phyloP scores from a whole-genome alignment of 2,888 invertebrate species.

The Papilio gigon region DNA sequence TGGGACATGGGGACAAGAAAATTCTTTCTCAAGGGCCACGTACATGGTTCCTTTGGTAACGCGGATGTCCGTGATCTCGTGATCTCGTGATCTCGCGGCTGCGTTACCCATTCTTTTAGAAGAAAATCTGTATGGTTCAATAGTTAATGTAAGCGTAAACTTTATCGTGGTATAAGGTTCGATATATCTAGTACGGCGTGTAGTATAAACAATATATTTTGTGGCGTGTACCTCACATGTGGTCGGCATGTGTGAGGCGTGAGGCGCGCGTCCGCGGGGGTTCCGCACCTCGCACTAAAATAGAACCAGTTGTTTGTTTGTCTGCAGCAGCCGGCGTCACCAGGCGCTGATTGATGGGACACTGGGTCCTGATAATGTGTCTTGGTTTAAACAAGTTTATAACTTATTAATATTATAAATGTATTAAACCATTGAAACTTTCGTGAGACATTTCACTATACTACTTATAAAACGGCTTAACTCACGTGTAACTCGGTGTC shows the following conservation, averaged over 20 bases:
- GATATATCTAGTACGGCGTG: neutral
- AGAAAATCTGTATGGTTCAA: no score
- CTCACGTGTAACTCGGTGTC: no score
- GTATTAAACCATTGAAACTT: no score
- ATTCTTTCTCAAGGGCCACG: no score
- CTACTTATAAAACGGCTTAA: no score
- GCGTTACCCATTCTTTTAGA: no score
- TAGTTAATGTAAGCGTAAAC: neutral
- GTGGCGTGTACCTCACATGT: constrained; percentile 24
- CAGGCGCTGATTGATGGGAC: constrained; percentile 1
- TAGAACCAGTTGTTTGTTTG: constrained; percentile 13
- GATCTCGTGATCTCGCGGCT: no score
- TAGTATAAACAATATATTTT: neutral
- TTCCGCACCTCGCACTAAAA: constrained; percentile 21
- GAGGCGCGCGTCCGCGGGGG: constrained; percentile 8
- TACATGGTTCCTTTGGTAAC: no score
- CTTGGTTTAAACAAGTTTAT: neutral
- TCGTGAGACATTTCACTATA: no score
- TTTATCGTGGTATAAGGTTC: neutral
- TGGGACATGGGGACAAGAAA: no score
- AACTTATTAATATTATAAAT: neutral
- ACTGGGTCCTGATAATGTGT: neutral
- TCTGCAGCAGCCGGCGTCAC: neutral
- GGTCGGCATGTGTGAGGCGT: constrained; percentile 2
- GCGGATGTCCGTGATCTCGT: no score